Base-by-base conservation (phyloP, 2,797 vertebrate genomes). In the Urophycis tenuis region DNA sequence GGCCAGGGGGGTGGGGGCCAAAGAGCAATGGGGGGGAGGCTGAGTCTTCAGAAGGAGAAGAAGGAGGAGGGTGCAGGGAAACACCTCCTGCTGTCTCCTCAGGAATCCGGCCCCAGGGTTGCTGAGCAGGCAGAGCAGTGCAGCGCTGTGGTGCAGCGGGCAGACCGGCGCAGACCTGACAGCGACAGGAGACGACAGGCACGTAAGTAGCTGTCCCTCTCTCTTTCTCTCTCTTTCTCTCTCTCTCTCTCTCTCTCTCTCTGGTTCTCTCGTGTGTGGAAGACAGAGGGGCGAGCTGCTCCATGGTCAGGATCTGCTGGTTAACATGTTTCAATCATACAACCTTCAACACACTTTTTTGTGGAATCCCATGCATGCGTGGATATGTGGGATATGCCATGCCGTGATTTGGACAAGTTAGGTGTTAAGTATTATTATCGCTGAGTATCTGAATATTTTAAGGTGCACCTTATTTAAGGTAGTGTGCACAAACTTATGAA, bases 81-180 rank as follows among this genome's bases (percentile, higher is more conserved):
- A 88, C 94, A 92, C 95, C 94, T 95, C 96, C 94, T 94, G 22
- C 94, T 86, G 92, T 94, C 90, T 95, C 94, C 93, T 95, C 95
- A 95, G 95, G 95, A 93, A 92, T 96, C 93, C 92, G 95, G 93
- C 89, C 91, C 89, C 93, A 91, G 89, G 85, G 84, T 93, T 93
- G 93, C 93, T 87, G 95, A 94, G 94, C 94, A 92, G 92, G 93
- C 94, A 95, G 95, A 94, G 87, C 90, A 90, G 92, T 91, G 93
- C 90, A 93, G 89, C 91, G 92, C 85, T 0, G 94, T 91, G 89
- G 93, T 85, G 8, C 95, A 93, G 53, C 22, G 22, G 89, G 93
- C 88, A 90, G 93, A 96, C 89, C 95, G 91, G 84, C 91, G 88
- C 92, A 95, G 92, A 96, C 93, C 93, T 79, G 92, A 93, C 92